Conservation (phyloP, 64 coral and sea anemone species). For the Pachyseris speciosa region DNA sequence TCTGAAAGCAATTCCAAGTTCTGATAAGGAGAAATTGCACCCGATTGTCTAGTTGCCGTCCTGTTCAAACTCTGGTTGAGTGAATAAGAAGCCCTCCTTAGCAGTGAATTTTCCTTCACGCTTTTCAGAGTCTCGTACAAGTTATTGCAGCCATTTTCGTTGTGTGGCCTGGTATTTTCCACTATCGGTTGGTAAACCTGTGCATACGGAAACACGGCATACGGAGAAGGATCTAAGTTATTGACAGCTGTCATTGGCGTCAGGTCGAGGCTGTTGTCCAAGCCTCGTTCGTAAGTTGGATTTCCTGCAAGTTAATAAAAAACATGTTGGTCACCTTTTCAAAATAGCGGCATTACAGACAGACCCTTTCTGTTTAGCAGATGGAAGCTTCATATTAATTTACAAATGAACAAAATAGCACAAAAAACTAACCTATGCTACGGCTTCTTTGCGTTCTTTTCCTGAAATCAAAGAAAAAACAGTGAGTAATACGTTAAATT, state of each 20-base stretch:
- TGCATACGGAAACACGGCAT: neutral
- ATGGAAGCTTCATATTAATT: no score
- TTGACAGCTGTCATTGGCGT: neutral
- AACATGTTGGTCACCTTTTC: no score
- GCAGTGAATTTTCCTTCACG: neutral
- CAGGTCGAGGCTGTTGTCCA: neutral
- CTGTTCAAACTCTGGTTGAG: neutral
- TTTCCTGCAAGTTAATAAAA: constrained; percentile 4
- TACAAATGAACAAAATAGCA: no score
- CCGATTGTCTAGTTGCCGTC: neutral
- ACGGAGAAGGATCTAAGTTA: neutral
- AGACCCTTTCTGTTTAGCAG: no score
- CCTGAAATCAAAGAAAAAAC: neutral
- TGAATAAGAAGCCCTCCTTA: neutral
- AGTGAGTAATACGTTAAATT: no score
- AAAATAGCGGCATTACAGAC: no score
- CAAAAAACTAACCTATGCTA: neutral
- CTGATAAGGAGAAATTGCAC: neutral
- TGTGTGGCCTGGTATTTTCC: constrained; percentile 3
- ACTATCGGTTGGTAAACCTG: constrained; percentile 5
- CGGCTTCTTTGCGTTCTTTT: neutral
- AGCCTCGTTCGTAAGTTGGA: constrained; percentile 44
- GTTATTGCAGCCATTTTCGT: neutral
- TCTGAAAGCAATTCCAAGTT: no score
- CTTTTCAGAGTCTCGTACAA: constrained; percentile 25